Evolutionary conservation across 2,888 invertebrate species (phyloP), one percentile per base, ranked within the genome.

Genomic region (Iphiclides podalirius): DNA sequence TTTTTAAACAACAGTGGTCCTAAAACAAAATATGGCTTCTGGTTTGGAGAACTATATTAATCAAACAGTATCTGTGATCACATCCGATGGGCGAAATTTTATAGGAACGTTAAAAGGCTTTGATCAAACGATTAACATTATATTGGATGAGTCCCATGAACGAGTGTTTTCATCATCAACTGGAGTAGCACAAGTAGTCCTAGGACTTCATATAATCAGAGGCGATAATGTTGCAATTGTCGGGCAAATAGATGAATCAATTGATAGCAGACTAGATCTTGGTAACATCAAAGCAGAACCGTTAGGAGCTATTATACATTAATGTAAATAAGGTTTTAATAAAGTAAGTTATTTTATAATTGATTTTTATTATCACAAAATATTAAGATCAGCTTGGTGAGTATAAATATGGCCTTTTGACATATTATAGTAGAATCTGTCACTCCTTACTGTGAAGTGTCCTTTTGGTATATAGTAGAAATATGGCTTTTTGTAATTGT

Each of bases 111-210:
- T 99, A 55, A 98, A 98, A 80, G 99, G 99, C 20, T 99, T 98
- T 82, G 99, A 99, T 84, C 99, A 99, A 85, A 97, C 98, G n/a
- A 97, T 99, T 60, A 99, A 99, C 76, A 91, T 99, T 58, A 98
- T 99, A 66, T 88, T 99, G 57, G 98, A 99, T 72, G 99, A 99
- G 81, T 98, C 98, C 26, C 98, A 98, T 72, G 99, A 99, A 81
- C 90, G 99, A 66, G 98, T 99, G n/a, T 99, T 97, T 83, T 98
- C 97, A 40, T 93, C 95, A 7, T 93, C 94, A 1, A 92, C 95
- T 60, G 99, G 99, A 20, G 96, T 99, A 26, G 87, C 87, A 33
- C 88, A 88, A 63, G 98, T 99, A 50, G 96, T 98, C 50, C 91
- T 99, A 36, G 99, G 99, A 14, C 90, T 99, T 44, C 99, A 99